Conservation (phyloP, 2,888 invertebrate species). For the Polymixis lichenea region DNA sequence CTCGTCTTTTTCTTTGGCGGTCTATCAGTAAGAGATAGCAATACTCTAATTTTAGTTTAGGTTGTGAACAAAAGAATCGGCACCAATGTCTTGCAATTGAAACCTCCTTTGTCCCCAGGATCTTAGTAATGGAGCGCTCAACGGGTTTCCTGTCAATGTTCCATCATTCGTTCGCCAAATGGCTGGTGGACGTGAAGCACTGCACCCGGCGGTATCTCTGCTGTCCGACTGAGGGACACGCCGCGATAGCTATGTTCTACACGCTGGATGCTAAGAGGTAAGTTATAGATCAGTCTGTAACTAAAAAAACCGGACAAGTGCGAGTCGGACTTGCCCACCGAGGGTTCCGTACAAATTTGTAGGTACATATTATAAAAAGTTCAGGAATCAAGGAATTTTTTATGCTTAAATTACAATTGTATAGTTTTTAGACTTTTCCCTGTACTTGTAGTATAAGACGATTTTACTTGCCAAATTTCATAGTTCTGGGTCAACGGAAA, state of each 20-base stretch:
- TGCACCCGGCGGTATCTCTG: slow-evolving; percentile 98
- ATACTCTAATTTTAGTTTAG: neutral
- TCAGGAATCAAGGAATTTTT: too few relatives aligned
- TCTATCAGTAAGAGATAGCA: too few relatives aligned
- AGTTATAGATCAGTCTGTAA: neutral
- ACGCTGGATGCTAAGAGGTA: slow-evolving; percentile 92
- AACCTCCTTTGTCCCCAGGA: slow-evolving; percentile 69
- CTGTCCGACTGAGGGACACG: slow-evolving; percentile 96
- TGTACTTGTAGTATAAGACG: too few relatives aligned
- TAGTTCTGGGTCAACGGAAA: too few relatives aligned
- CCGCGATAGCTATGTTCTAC: slow-evolving; percentile 96
- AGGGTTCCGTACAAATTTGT: too few relatives aligned
- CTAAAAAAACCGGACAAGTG: too few relatives aligned
- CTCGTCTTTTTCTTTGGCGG: too few relatives aligned
- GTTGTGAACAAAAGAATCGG: neutral
- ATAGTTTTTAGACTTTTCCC: too few relatives aligned
- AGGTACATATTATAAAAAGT: too few relatives aligned
- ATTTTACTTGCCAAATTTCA: too few relatives aligned
- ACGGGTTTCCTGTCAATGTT: slow-evolving; percentile 93
- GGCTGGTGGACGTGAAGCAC: slow-evolving; percentile 99
- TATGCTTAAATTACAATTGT: too few relatives aligned
- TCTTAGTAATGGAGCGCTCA: slow-evolving; percentile 89
- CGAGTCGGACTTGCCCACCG: too few relatives aligned
- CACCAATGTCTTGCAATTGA: neutral
- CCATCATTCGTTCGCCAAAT: slow-evolving; percentile 98